Conservation (phyloP, 2,888 invertebrate genomes). For the Nipponacmea schrenckii region DNA sequence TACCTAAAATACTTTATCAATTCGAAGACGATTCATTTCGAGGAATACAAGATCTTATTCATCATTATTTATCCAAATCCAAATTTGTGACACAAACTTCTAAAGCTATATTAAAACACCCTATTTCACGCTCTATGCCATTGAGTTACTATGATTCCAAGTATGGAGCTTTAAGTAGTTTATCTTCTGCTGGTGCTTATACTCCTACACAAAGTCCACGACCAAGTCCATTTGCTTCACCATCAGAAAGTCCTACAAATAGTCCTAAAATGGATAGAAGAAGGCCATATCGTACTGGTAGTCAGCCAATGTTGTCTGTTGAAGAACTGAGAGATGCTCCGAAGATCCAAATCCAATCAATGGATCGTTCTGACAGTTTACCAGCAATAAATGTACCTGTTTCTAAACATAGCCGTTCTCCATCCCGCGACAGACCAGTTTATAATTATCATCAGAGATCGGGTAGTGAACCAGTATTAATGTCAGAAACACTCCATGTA, state of each 20-base stretch:
- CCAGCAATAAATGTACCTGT: conserved; percentile 44
- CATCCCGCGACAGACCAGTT: neutral
- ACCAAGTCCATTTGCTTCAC: conserved; percentile 40
- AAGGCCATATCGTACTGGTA: conserved; percentile 50
- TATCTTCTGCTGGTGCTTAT: conserved; percentile 31
- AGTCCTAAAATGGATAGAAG: conserved; percentile 45
- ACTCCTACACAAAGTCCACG: conserved; percentile 42
- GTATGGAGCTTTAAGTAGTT: conserved; percentile 44
- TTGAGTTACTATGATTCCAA: conserved; percentile 59
- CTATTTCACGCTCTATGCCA: conserved; percentile 78
- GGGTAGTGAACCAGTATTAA: conserved; percentile 57
- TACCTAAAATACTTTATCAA: conserved; percentile 80
- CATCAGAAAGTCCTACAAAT: conserved; percentile 42
- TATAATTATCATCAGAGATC: conserved; percentile 47
- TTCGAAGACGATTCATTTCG: conserved; percentile 95
- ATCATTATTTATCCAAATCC: conserved; percentile 90
- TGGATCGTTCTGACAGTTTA: conserved; percentile 69
- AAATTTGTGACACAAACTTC: conserved; percentile 89
- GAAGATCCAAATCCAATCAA: conserved; percentile 25
- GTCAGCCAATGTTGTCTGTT: conserved; percentile 55
- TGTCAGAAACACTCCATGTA: conserved; percentile 33
- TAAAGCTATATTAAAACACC: conserved; percentile 86
- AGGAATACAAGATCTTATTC: conserved; percentile 91
- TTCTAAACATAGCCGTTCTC: conserved; percentile 15
- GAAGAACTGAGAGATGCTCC: conserved; percentile 30